Conservation (phyloP, 1,140 invertebrate genomes). For the Ylistrum balloti region DNA sequence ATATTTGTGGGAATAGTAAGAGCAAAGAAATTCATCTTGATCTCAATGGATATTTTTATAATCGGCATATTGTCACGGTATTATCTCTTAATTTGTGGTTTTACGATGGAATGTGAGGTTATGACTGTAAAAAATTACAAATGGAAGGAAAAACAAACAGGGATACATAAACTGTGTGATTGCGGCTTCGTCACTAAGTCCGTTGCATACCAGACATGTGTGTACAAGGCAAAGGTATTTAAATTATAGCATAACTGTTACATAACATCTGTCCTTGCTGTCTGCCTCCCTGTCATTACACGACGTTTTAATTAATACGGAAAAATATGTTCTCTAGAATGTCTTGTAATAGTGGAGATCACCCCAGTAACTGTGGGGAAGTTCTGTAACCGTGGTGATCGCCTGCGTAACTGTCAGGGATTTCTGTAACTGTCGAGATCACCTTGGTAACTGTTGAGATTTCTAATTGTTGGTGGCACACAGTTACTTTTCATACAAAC, state of each 20-base stretch:
- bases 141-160: not conserved
- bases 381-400: too few relatives aligned
- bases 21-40: not conserved
- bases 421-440: too few relatives aligned
- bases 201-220: not conserved
- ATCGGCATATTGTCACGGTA: not conserved
- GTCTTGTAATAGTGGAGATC: not conserved
- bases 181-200: not conserved
- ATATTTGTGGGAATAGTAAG: not conserved
- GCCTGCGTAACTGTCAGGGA: too few relatives aligned
- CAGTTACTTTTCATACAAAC: too few relatives aligned
- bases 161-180: not conserved
- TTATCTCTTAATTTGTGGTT: constrained; percentile 14
- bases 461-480: too few relatives aligned
- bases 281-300: not conserved
- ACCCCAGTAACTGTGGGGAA: not conserved
- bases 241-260: not conserved
- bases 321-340: not conserved
- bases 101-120: not conserved
- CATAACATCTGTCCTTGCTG: not conserved
- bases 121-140: not conserved
- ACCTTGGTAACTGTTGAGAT: too few relatives aligned
- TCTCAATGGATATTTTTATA: not conserved
- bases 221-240: constrained; percentile 1
- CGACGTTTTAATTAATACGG: not conserved